A percentile compares a stretch with the other conserved stretches of the same genome.
Evolutionary conservation across 1,140 invertebrate genomes (phyloP).

Genomic region (Colletes gigas): DNA sequence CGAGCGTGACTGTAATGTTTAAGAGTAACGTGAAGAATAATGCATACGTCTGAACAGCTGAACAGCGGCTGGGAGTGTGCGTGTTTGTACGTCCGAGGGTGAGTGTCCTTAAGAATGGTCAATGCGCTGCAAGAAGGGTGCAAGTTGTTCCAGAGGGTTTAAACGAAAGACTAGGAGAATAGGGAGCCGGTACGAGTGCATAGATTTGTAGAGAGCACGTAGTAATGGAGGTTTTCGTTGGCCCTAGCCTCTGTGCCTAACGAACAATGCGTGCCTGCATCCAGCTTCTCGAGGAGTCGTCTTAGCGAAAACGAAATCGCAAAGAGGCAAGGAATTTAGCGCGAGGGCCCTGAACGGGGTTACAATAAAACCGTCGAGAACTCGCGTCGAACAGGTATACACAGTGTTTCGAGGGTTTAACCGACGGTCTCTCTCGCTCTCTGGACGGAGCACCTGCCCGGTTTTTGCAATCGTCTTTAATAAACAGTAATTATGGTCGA

Average conservation of each 20-base stretch:
- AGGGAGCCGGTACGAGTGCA: no score
- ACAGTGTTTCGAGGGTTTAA: constrained; percentile 26
- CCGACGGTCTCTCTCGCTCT: constrained; percentile 10
- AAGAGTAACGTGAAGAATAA: no score
- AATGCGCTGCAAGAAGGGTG: no score
- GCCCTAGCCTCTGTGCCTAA: not conserved
- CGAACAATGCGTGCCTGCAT: not conserved
- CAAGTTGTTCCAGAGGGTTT: no score
- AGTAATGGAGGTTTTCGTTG: no score
- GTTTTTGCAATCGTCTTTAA: constrained; percentile 66
- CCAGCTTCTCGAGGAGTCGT: not conserved
- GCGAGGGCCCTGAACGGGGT: constrained; percentile 10
- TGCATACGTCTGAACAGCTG: no score
- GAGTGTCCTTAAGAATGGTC: no score
- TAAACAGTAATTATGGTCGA: constrained; percentile 64
- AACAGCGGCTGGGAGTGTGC: no score
- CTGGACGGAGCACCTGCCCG: constrained; percentile 54
- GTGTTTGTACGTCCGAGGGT: no score
- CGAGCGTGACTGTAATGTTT: no score
- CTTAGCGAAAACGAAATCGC: constrained; percentile 38
- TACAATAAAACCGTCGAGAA: constrained; percentile 33
- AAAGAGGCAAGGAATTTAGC: constrained; percentile 60
- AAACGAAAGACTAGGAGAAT: no score
- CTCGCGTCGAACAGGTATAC: constrained; percentile 17
- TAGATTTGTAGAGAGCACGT: no score